Evolutionary conservation across 2,888 invertebrate genomes (phyloP).

Genomic region (Oligia strigilis): DNA sequence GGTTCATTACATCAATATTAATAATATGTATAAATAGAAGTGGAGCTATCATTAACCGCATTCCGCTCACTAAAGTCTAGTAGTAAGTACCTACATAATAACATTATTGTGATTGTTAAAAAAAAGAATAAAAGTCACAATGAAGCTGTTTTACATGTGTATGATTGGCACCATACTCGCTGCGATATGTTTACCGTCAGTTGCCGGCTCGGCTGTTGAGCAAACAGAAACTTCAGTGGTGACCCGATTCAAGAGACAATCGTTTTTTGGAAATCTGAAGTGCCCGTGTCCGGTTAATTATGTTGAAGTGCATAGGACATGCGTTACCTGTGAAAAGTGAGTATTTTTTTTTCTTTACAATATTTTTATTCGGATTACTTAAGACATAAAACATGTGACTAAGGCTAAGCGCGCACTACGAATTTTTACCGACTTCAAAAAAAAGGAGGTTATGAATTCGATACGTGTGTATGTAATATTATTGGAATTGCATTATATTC

Average conservation of each 20-base stretch:
- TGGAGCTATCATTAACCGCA: not conserved
- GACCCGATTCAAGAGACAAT: not conserved
- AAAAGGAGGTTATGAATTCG: too few relatives aligned
- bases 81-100: not conserved
- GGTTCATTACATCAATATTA: not conserved
- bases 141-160: not conserved
- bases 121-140: not conserved
- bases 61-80: not conserved
- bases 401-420: too few relatives aligned
- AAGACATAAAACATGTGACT: not conserved
- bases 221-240: not conserved
- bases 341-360: not conserved
- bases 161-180: not conserved
- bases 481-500: too few relatives aligned
- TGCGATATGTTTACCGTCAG: not conserved
- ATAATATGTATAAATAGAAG: not conserved
- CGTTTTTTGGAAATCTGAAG: not conserved
- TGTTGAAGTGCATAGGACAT: not conserved
- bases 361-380: not conserved
- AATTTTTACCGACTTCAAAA: too few relatives aligned
- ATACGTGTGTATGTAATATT: too few relatives aligned
- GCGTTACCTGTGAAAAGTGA: slow-evolving; percentile 8
- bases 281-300: not conserved
- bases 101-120: not conserved
- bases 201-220: too few relatives aligned